phyloP scores from a whole-genome alignment of 2,888 invertebrate species.

The Andricus quercusramuli region DNA sequence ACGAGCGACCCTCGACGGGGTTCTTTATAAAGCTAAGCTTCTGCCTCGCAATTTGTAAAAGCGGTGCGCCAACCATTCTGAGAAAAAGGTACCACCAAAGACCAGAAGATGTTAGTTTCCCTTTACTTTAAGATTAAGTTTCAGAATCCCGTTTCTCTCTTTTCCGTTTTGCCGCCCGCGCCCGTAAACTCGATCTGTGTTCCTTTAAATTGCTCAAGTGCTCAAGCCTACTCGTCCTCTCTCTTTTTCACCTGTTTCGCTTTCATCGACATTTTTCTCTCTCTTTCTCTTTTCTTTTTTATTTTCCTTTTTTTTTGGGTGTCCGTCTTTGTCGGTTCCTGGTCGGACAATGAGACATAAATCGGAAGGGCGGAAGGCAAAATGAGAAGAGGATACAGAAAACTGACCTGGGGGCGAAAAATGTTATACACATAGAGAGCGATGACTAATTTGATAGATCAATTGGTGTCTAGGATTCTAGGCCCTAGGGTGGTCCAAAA shows the following conservation, averaged over 20 bases:
- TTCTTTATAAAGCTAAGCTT: slow-evolving; percentile 71
- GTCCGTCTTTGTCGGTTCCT: slow-evolving; percentile 58
- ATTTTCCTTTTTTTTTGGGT: slow-evolving; percentile 2
- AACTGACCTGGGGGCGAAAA: too few species aligned
- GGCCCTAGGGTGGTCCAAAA: too few species aligned
- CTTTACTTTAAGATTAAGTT: neutral
- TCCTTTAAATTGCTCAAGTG: slow-evolving; percentile 35
- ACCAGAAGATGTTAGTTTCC: slow-evolving; percentile 17
- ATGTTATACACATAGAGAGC: too few species aligned
- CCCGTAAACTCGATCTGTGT: slow-evolving; percentile 31
- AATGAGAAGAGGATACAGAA: slow-evolving; percentile 56
- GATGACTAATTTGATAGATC: too few species aligned
- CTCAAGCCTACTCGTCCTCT: slow-evolving; percentile 9
- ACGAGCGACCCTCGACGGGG: slow-evolving; percentile 50
- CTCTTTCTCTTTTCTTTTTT: neutral
- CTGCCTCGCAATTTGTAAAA: slow-evolving; percentile 67
- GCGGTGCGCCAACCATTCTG: slow-evolving; percentile 42
- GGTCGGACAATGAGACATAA: slow-evolving; percentile 65
- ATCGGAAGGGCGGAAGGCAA: slow-evolving; percentile 64
- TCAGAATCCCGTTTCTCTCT: slow-evolving; percentile 17
- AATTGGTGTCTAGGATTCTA: too few species aligned
- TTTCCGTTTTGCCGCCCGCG: slow-evolving; percentile 27
- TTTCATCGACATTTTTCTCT: neutral
- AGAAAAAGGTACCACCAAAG: slow-evolving; percentile 29
- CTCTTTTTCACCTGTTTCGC: neutral